Evolutionary conservation across 2,113 vertebrate genomes (phyloP).

Genomic region (Rissa tridactyla): DNA sequence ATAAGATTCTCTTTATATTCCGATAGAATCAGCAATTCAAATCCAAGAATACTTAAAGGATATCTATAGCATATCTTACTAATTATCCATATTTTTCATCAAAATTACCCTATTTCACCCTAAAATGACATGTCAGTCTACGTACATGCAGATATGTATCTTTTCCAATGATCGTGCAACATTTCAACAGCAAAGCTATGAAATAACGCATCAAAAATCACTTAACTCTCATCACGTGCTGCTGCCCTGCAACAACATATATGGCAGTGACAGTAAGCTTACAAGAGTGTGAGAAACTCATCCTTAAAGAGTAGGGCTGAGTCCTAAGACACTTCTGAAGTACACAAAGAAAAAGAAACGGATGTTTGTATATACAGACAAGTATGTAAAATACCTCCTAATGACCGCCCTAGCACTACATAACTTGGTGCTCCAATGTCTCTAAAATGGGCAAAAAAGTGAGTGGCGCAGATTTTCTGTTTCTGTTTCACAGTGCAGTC

Average conservation of each 20-base stretch:
- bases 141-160: background rate
- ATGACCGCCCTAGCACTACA: background rate
- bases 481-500: background rate
- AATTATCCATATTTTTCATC: background rate
- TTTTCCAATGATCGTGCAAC: background rate
- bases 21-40: background rate
- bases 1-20: background rate
- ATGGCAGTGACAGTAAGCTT: background rate
- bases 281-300: background rate
- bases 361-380: background rate
- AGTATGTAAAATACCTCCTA: background rate
- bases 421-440: background rate
- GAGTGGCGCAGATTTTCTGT: background rate
- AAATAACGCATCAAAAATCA: background rate
- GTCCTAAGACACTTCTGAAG: background rate
- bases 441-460: background rate
- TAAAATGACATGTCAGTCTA: background rate
- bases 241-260: background rate
- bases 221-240: background rate
- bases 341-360: background rate
- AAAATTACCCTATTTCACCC: background rate
- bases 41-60: background rate
- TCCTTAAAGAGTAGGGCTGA: background rate
- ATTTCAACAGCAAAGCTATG: background rate
- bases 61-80: background rate